Evolutionary conservation across 2,888 invertebrate genomes (phyloP).

Genomic region (Odontocolon sp.): DNA sequence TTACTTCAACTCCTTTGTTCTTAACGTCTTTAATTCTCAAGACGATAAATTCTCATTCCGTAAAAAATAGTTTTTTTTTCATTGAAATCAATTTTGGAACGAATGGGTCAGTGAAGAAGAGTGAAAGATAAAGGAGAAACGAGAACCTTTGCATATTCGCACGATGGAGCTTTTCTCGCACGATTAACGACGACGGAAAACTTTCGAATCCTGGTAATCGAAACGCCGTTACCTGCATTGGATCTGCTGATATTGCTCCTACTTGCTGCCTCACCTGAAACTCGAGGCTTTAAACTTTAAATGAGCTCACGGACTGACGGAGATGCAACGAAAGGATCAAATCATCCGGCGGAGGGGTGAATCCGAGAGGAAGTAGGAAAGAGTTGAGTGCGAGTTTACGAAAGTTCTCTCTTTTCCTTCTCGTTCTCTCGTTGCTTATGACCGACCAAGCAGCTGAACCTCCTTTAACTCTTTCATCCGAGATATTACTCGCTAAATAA

Average conservation of each 20-base stretch:
- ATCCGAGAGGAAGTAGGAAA: too few species aligned
- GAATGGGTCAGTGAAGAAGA: too few species aligned
- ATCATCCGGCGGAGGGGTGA: too few species aligned
- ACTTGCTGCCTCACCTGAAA: not conserved
- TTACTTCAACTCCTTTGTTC: not conserved
- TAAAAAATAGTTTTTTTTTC: too few species aligned
- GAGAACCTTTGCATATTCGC: too few species aligned
- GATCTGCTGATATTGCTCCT: not conserved
- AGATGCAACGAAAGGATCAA: too few species aligned
- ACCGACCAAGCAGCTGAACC: not conserved
- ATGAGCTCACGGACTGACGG: constrained; percentile 1
- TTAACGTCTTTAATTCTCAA: too few species aligned
- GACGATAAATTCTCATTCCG: too few species aligned
- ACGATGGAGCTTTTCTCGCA: too few species aligned
- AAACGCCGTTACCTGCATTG: not conserved
- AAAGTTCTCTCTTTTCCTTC: not conserved
- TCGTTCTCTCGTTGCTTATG: not conserved
- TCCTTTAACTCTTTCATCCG: not conserved
- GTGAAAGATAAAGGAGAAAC: too few species aligned
- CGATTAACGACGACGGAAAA: not conserved
- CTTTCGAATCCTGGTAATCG: not conserved
- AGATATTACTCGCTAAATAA: not conserved
- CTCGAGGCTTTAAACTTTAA: constrained; percentile 19
- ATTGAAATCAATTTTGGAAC: too few species aligned
- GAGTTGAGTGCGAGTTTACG: not conserved